phyloP scores from a whole-genome alignment of 2,888 invertebrate genomes.

The Tryphoninae sp. region DNA sequence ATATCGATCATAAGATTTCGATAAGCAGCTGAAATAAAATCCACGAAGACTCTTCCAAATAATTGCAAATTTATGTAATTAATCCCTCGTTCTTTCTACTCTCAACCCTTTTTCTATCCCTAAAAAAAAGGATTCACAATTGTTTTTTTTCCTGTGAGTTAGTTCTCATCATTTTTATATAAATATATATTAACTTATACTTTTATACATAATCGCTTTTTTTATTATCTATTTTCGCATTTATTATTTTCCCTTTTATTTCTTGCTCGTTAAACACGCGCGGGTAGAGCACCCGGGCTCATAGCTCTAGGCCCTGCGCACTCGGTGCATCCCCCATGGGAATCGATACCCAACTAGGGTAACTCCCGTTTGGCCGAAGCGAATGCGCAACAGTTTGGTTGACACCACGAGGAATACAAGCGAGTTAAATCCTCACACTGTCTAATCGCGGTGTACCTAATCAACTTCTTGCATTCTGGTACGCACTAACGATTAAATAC shows the following conservation, averaged over 20 bases:
- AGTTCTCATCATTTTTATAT: not conserved
- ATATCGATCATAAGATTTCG: no score
- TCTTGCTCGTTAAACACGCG: not conserved
- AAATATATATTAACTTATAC: no score
- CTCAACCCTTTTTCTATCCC: no score
- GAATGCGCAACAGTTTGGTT: slow-evolving; percentile 76
- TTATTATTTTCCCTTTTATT: not conserved
- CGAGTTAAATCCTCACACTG: slow-evolving; percentile 31
- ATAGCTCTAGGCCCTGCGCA: slow-evolving; percentile 72
- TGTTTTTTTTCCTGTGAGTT: not conserved
- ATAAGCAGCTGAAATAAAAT: no score
- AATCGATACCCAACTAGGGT: slow-evolving; percentile 76
- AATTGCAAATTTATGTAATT: not conserved
- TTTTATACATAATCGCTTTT: not conserved
- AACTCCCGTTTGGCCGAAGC: slow-evolving; percentile 68
- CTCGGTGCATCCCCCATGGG: slow-evolving; percentile 66
- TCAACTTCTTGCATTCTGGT: not conserved
- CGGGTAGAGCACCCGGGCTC: slow-evolving; percentile 47
- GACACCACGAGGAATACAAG: slow-evolving; percentile 58
- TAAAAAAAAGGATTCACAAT: not conserved
- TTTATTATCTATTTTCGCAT: not conserved
- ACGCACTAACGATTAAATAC: not conserved
- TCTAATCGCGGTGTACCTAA: not conserved
- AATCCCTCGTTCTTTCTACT: not conserved
- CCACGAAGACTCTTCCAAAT: no score